A percentile compares a stretch with the other conserved stretches of the same genome.
Conservation (phyloP, 2,113 vertebrate genomes). For the Odocoileus hemionus region DNA sequence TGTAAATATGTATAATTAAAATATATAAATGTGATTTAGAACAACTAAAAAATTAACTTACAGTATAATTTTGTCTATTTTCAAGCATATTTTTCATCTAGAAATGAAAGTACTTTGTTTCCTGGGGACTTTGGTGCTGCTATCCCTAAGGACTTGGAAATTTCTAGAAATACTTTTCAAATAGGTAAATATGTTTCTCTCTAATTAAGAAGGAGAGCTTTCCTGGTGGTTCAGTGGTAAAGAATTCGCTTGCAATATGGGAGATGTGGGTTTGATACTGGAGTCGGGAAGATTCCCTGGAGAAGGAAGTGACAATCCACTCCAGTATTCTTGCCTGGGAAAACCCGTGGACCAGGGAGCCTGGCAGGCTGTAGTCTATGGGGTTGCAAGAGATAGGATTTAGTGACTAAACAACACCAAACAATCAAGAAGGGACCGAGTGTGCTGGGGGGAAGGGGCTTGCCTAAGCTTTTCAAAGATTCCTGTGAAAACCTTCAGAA, state of each 20-base stretch:
- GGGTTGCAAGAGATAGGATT: not conserved
- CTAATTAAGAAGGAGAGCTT: not conserved
- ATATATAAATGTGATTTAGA: not conserved
- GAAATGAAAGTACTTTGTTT: not conserved
- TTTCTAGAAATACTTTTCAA: not conserved
- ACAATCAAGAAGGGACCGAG: not conserved
- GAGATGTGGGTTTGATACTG: rapidly evolving
- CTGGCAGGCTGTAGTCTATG: not conserved
- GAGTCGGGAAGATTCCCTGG: not conserved
- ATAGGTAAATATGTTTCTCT: not conserved
- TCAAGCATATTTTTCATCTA: not conserved
- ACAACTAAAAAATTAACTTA: not conserved
- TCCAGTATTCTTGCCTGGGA: not conserved
- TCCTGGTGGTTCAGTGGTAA: not conserved
- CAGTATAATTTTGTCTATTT: not conserved
- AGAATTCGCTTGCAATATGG: not conserved
- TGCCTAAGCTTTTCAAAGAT: not conserved
- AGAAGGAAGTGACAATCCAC: not conserved
- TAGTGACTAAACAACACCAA: not conserved
- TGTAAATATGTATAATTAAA: not conserved
- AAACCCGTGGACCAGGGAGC: not conserved
- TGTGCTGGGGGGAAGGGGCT: not conserved
- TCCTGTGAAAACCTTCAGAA: not conserved
- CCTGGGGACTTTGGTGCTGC: not conserved
- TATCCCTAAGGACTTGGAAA: not conserved